Evolutionary conservation across 35 echinoderm and acorn worm genomes (phyloP), one percentile per base, ranked within the genome.

Genomic region (Patiria miniata): DNA sequence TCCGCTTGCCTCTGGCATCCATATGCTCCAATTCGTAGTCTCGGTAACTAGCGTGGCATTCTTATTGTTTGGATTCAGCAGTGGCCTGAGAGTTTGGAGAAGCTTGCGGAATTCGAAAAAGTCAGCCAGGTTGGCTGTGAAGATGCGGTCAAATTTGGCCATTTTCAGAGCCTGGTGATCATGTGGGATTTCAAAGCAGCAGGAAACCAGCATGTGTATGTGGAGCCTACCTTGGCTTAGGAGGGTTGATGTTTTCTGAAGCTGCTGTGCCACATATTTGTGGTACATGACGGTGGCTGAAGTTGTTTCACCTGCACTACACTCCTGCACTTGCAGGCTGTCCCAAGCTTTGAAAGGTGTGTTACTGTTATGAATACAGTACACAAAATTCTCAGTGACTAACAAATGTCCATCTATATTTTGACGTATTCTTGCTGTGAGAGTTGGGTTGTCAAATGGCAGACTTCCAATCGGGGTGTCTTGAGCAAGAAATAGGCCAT

Each of bases 211-310:
- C 0, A 89, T 37, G 28, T 40, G 28, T 30, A 77, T 47, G 10
- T 39, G 61, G 0, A 89, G 34, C 40, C 79, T 23, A 52, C 56
- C 39, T 15, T 83, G 12, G 44, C n/a, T 82, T 5, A 89, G 40
- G 15, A 83, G 39, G 19, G 36, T 47, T 26, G 18, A 36, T 81
- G 78, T 82, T 47, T 69, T 82, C 14, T 39, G 29, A 23, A 89
- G 21, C 21, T 14, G 40, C 39, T 57, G 12, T 37, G 51, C 42
- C 44, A 83, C 83, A 18, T 85, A 91, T 0, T 16, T 68, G 37
- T 91, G 89, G 83, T 76, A 91, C 82, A 85, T 85, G 36, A 21
- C 10, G 7, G 78, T 81, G 47, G 78, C 61, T 2, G 89, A 91
- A 18, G 76, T 39, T n/a, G 26, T 58, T 18, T 17, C 23, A 4